Evolutionary conservation across 2,888 invertebrate species (phyloP).

Genomic region (Dorcus parallelipipedus): DNA sequence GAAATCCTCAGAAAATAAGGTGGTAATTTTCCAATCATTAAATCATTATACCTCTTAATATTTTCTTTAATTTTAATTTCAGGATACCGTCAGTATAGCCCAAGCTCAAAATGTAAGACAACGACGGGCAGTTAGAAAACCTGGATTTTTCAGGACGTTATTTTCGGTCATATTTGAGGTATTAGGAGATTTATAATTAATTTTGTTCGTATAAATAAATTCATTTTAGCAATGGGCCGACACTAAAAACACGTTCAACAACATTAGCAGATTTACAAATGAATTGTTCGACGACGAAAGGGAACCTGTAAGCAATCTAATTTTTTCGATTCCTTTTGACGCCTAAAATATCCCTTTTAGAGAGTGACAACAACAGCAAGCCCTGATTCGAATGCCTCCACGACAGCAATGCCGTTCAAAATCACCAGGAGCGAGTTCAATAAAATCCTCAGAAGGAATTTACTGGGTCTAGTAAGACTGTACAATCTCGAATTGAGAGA

Average conservation of each 20-base stretch:
- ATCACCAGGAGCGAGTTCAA: slow-evolving; percentile 47
- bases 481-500: slow-evolving; percentile 54
- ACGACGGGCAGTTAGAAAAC: slow-evolving; percentile 27
- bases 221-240: slow-evolving; percentile 51
- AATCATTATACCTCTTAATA: too few relatives aligned
- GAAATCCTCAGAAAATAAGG: too few relatives aligned
- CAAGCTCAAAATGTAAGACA: slow-evolving; percentile 4
- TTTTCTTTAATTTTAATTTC: background rate
- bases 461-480: slow-evolving; percentile 50
- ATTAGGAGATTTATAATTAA: slow-evolving; percentile 13
- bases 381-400: slow-evolving; percentile 37
- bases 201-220: slow-evolving; percentile 11
- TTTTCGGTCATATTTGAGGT: slow-evolving; percentile 42
- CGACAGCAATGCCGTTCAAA: slow-evolving; percentile 44
- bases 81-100: background rate
- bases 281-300: slow-evolving; percentile 47
- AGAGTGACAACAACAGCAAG: slow-evolving; percentile 27
- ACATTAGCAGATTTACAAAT: slow-evolving; percentile 46
- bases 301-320: slow-evolving; percentile 35
- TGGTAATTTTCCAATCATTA: too few relatives aligned
- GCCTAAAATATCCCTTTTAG: background rate
- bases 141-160: slow-evolving; percentile 39
- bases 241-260: slow-evolving; percentile 49
- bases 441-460: slow-evolving; percentile 49
- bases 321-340: slow-evolving; percentile 17